A percentile compares a stretch with the other conserved stretches of the same genome.
phyloP scores from a whole-genome alignment of 2,113 vertebrate species.

The Pseudorectes ferrugineus region DNA sequence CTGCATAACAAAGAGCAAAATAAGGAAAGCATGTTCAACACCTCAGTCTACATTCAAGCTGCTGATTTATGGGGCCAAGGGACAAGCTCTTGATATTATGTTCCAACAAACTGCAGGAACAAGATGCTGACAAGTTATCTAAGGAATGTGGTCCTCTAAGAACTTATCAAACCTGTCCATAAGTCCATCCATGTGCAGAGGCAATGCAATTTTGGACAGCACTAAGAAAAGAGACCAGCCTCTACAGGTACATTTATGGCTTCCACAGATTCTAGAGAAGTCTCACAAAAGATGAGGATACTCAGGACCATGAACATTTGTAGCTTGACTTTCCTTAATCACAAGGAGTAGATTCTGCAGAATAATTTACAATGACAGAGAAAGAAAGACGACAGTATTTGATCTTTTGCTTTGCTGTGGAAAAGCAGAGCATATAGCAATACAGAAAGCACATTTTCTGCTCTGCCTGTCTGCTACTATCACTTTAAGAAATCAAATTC shows the following conservation, averaged over 20 bases:
- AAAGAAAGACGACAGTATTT: background rate
- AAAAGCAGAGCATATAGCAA: background rate
- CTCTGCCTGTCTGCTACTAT: background rate
- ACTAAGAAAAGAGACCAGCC: background rate
- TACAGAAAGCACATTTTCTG: background rate
- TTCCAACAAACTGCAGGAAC: background rate
- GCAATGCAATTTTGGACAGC: background rate
- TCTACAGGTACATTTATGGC: rapidly evolving
- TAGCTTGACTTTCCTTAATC: background rate
- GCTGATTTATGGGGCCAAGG: background rate
- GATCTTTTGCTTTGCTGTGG: background rate
- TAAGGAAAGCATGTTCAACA: background rate
- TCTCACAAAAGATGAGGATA: background rate
- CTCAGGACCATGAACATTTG: background rate
- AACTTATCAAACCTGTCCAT: background rate
- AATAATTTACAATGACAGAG: background rate
- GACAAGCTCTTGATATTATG: background rate
- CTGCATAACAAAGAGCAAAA: background rate
- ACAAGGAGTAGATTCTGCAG: background rate
- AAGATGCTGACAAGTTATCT: background rate
- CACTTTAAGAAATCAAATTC: background rate
- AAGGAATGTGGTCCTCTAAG: background rate
- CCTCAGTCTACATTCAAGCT: background rate
- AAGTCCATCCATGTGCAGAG: background rate
- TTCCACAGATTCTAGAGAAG: background rate